Conservation (phyloP, 2,888 invertebrate species). For the Tethea ocularis region DNA sequence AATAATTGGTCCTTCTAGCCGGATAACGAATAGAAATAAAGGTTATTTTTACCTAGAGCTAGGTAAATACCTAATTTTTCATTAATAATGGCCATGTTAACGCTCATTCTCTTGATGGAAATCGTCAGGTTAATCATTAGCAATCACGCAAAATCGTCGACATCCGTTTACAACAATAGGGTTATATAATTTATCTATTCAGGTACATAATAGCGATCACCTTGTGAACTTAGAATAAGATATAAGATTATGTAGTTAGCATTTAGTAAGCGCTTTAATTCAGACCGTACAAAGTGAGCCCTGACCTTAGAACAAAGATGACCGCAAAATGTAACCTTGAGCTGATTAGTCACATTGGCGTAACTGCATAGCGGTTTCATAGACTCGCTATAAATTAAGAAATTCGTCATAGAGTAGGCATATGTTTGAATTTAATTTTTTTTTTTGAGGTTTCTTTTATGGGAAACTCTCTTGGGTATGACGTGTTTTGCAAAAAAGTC, state of each 20-base stretch:
- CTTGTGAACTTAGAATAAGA: not conserved
- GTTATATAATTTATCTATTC: not conserved
- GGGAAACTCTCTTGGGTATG: too few species aligned
- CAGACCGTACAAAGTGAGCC: not conserved
- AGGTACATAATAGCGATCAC: not conserved
- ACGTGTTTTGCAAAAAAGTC: too few species aligned
- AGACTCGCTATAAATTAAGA: not conserved
- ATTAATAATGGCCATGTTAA: too few species aligned
- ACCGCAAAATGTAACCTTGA: not conserved
- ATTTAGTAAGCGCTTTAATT: not conserved
- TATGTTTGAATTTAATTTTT: not conserved
- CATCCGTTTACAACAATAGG: not conserved
- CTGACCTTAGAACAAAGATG: not conserved
- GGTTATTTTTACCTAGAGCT: too few species aligned
- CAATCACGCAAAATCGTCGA: not conserved
- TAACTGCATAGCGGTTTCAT: not conserved
- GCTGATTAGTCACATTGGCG: not conserved
- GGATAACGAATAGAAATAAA: too few species aligned
- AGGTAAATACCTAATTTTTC: too few species aligned
- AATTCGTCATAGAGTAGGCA: not conserved
- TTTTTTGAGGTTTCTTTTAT: too few species aligned
- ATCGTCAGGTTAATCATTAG: too few species aligned
- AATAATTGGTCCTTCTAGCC: too few species aligned
- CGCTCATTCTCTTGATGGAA: too few species aligned
- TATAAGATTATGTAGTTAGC: too few species aligned